Percentiles rank a stretch among this genome's conserved stretches.
Conservation (phyloP, 2,797 vertebrate genomes). For the Clarias platycephalus region DNA sequence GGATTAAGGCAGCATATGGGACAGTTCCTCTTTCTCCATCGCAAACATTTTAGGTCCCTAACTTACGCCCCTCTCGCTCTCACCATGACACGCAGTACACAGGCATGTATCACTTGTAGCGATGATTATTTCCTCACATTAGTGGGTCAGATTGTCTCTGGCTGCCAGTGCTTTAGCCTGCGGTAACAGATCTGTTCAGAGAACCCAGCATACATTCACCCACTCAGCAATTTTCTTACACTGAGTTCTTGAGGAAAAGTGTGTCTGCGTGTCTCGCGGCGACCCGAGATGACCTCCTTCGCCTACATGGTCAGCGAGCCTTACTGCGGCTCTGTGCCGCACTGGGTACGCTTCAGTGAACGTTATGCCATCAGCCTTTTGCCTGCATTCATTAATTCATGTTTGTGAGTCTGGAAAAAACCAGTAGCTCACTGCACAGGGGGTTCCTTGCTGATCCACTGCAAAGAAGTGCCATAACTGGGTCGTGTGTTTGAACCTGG, state of each 20-base stretch:
- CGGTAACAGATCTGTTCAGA: conserved; percentile 21
- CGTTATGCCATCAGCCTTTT: conserved; percentile 66
- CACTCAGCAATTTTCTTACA: conserved; percentile 17
- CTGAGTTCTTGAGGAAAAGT: background rate
- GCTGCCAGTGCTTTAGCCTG: conserved; percentile 33
- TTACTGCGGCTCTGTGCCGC: conserved; percentile 46
- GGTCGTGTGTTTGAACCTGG: conserved; percentile 31
- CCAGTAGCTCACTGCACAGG: conserved; percentile 53
- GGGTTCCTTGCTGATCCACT: conserved; percentile 29
- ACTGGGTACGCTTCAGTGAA: conserved; percentile 59
- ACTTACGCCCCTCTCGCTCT: background rate
- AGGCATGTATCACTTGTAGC: background rate
- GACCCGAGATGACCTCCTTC: conserved; percentile 29
- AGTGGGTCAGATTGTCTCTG: conserved; percentile 30
- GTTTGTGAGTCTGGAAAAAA: conserved; percentile 70
- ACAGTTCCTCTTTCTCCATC: background rate
- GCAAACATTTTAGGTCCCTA: background rate
- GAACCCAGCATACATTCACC: conserved; percentile 26
- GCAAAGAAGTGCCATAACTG: conserved; percentile 26
- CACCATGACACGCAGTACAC: background rate
- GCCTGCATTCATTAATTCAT: conserved; percentile 74
- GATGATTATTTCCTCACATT: conserved; percentile 27
- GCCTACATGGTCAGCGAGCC: conserved; percentile 16
- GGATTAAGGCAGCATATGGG: background rate
- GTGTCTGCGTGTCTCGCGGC: background rate